Percentiles rank a stretch among this genome's conserved stretches.
Conservation (phyloP, 2,113 vertebrate genomes). For the Micronisus gabar region DNA sequence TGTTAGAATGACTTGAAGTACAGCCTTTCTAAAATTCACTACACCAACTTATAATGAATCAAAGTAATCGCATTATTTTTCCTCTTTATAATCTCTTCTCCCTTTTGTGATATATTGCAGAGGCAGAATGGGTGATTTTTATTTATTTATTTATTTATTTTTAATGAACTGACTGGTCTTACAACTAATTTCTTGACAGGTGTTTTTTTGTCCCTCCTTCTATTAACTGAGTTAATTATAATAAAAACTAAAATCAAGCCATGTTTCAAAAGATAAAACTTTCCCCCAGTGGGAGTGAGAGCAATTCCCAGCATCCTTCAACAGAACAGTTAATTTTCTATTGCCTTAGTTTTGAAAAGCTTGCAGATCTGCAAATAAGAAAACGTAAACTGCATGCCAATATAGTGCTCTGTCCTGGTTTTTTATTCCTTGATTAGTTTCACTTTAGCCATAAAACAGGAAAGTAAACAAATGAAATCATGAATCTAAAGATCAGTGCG, state of each 20-base stretch:
- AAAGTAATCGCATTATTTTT: constrained; percentile 4
- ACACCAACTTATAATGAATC: background rate
- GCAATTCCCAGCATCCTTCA: constrained; percentile 29
- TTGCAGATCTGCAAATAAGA: constrained; percentile 37
- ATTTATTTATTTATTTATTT: background rate
- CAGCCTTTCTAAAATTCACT: background rate
- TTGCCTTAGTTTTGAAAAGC: constrained; percentile 17
- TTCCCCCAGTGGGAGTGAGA: background rate
- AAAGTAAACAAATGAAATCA: constrained; percentile 56
- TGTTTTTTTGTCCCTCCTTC: background rate
- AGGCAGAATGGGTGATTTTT: background rate
- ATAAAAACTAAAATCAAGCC: background rate
- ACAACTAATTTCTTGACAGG: background rate
- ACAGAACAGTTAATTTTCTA: constrained; percentile 15
- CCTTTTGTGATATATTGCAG: background rate
- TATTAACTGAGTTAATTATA: constrained; percentile 29
- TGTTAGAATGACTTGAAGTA: background rate
- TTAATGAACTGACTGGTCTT: background rate
- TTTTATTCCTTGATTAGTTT: constrained; percentile 58
- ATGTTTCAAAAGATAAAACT: constrained; percentile 42
- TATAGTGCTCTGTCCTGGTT: background rate
- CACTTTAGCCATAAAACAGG: constrained; percentile 54
- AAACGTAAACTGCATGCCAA: constrained; percentile 21
- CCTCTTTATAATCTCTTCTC: background rate
- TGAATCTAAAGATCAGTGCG: constrained; percentile 54